These are phyloP conservation scores for Caenorhabditis sp. DNA, from an alignment of 2,888 invertebrate species.

Conservation along the genomic window DNA sequence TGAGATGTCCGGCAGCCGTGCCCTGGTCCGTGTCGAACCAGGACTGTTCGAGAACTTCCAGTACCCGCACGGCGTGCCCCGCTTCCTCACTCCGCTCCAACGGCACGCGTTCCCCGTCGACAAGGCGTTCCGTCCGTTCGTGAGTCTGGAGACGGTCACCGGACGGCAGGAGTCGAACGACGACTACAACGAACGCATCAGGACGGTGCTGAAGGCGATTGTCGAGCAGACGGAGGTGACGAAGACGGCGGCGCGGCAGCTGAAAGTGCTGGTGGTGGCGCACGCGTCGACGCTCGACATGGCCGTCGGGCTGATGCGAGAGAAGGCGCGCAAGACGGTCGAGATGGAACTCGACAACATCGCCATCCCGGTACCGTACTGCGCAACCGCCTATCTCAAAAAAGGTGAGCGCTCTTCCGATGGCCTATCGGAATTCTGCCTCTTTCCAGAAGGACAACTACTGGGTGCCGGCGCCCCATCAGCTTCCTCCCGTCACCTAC, in stretches of 20 bases:
- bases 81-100: constrained; percentile 51
- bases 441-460: constrained; percentile 24
- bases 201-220: constrained; percentile 52
- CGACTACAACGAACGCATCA: constrained; percentile 64
- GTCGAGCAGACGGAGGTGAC: constrained; percentile 29
- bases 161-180: constrained; percentile 54
- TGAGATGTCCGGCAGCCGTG: constrained; percentile 42
- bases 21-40: constrained; percentile 66
- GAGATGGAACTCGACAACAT: constrained; percentile 59
- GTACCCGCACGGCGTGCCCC: constrained; percentile 59
- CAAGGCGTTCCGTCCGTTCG: constrained; percentile 48
- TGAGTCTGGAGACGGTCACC: constrained; percentile 31
- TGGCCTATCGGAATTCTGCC: too few species aligned
- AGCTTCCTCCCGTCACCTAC: constrained; percentile 57
- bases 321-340: constrained; percentile 50
- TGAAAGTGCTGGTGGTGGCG: constrained; percentile 62
- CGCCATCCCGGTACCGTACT: constrained; percentile 60
- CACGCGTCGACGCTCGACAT: constrained; percentile 76
- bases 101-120: constrained; percentile 57
- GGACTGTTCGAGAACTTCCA: constrained; percentile 70
- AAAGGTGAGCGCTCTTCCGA: too few species aligned
- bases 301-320: constrained; percentile 65
- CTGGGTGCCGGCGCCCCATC: constrained; percentile 57
- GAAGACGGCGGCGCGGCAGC: too few species aligned
- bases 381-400: constrained; percentile 56